Conservation (phyloP, 2,113 vertebrate genomes). For the Tylochromis polylepis region DNA sequence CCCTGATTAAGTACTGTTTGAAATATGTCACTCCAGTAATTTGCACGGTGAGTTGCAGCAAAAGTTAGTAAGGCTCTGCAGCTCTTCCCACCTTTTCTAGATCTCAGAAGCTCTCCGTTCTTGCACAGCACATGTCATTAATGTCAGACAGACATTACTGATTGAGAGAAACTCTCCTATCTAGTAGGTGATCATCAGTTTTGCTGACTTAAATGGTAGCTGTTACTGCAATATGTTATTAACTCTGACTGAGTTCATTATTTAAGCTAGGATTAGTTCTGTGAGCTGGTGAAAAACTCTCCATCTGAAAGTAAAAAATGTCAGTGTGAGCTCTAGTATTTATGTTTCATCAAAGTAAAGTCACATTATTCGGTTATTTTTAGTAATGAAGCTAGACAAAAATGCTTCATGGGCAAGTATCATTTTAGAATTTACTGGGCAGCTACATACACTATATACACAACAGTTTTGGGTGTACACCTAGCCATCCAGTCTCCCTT, state of each 20-base stretch:
- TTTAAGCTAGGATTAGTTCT: neutral
- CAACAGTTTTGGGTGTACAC: neutral
- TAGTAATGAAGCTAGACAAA: neutral
- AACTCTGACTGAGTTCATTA: neutral
- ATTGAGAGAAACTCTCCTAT: neutral
- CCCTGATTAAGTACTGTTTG: conserved; percentile 87
- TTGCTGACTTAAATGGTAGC: neutral
- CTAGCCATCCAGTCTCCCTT: neutral
- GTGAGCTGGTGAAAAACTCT: neutral
- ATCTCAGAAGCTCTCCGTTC: neutral
- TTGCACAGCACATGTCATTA: neutral
- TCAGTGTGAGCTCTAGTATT: neutral
- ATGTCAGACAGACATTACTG: neutral
- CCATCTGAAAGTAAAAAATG: neutral
- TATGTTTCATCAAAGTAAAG: neutral
- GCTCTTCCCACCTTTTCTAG: neutral
- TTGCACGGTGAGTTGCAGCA: conserved; percentile 79
- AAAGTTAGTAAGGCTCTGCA: neutral
- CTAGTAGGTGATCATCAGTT: neutral
- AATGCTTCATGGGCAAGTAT: neutral
- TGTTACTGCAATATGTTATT: neutral
- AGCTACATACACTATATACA: neutral
- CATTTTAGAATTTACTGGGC: neutral
- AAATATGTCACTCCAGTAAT: conserved; percentile 84
- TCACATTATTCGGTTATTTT: neutral